phyloP scores from a whole-genome alignment of 1,140 invertebrate species.

The Homalodisca vitripennis region DNA sequence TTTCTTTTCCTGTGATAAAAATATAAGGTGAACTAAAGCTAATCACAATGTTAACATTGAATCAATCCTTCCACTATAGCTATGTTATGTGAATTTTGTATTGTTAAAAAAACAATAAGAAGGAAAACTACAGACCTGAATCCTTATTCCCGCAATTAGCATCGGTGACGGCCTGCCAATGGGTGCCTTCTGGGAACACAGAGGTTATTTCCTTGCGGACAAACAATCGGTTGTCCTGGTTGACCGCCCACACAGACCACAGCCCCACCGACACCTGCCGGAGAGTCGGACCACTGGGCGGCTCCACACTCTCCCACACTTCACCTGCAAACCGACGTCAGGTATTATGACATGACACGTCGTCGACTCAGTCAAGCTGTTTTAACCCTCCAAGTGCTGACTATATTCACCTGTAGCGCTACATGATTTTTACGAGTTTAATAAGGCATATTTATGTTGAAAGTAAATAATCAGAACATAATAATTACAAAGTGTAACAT shows the following conservation, averaged over 20 bases:
- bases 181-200: slow-evolving; percentile 69
- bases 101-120: background rate
- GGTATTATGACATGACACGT: too few species aligned
- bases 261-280: slow-evolving; percentile 73
- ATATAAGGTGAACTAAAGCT: too few species aligned
- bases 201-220: slow-evolving; percentile 65
- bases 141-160: slow-evolving; percentile 49
- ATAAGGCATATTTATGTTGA: too few species aligned
- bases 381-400: too few species aligned
- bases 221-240: slow-evolving; percentile 59
- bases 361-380: too few species aligned
- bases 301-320: slow-evolving; percentile 62
- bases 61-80: too few species aligned
- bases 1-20: too few species aligned
- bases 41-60: background rate
- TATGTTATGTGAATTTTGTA: background rate
- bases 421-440: too few species aligned
- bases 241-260: slow-evolving; percentile 69
- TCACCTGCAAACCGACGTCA: too few species aligned
- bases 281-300: slow-evolving; percentile 64
- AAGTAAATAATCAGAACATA: too few species aligned
- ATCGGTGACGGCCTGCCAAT: slow-evolving; percentile 64
- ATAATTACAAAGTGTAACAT: too few species aligned
- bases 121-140: background rate
- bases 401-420: too few species aligned